Evolutionary conservation across 2,113 vertebrate species (phyloP).

Genomic region (Furnarius figulus): DNA sequence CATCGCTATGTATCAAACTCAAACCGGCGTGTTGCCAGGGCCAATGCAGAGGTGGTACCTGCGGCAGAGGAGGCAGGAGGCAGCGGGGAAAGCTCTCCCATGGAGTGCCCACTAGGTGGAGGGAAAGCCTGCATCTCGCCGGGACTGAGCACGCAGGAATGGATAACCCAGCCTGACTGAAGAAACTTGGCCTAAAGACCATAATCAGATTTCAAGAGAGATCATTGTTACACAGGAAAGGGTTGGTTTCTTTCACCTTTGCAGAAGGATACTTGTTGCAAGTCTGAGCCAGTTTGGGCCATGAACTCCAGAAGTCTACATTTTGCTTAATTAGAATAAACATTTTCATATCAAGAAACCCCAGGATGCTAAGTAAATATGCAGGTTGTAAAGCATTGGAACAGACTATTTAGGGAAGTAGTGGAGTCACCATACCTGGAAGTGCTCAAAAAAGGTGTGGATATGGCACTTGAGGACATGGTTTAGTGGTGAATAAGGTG

Average conservation of each 20-base stretch:
- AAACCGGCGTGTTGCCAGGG: not conserved
- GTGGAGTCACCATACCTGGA: not conserved
- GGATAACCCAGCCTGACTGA: not conserved
- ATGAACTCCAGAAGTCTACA: not conserved
- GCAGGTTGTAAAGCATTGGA: not conserved
- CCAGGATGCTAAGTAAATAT: not conserved
- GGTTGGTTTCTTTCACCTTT: not conserved
- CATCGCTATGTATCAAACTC: fast-evolving
- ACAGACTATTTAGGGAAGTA: not conserved
- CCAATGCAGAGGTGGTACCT: fast-evolving
- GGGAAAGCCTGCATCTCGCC: fast-evolving
- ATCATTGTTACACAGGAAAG: not conserved
- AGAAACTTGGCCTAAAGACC: not conserved
- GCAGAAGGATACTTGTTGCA: not conserved
- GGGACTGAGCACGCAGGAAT: fast-evolving
- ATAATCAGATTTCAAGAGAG: not conserved
- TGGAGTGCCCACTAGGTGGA: fast-evolving
- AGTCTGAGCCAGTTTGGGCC: not conserved
- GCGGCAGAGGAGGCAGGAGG: not conserved
- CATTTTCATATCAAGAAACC: not conserved
- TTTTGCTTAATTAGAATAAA: not conserved
- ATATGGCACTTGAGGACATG: not conserved
- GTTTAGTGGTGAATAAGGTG: not conserved
- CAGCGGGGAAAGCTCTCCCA: fast-evolving
- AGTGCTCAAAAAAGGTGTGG: not conserved